Evolutionary conservation across 2,888 invertebrate species (phyloP), one percentile per base, ranked within the genome.

Genomic region (Amphipoea oculea): DNA sequence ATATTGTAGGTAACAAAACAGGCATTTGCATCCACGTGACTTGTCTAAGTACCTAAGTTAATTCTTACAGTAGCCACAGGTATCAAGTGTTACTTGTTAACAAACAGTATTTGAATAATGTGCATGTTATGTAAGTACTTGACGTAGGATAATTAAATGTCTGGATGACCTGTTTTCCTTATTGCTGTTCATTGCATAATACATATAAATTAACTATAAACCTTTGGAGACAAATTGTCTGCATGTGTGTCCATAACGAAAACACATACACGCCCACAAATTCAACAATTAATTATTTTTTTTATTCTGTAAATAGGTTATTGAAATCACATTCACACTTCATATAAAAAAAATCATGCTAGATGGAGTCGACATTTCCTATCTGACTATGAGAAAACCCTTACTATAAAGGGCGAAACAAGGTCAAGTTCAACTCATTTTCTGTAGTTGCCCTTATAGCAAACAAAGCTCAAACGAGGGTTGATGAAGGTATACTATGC

Each of bases 111-210:
- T 85, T 87, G 60, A 78, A 84, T 87, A 85, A 85, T 71, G 42
- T 68, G 54, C 76, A 76, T 63, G 85, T 78, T 68, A 76, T 72
- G 69, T 81, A 68, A 74, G 71, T 60, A 87, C 74, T 68, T 63
- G 71, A 73, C 65, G 81, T 75, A 69, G 54, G 81, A 80, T 85
- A 76, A 87, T 86, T 86, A 76, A 73, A 80, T 78, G 71, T 62
- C 81, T 60, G 60, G 78, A 83, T 80, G 86, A 80, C 81, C 79
- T 73, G 81, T 83, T 85, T 88, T 88, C 89, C 88, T 87, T 85
- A 78, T 86, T 78, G 70, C 75, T 68, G 42, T 63, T 23, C 4
- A n/a, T 86, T 88, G 70, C 80, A 82, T 80, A 84, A 87, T 75
- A 48, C 11, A 57, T 20, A 57, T 63, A 23, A 82, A 72, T 72